A percentile compares a stretch with the other conserved stretches of the same genome.
Conservation (phyloP, 2,113 vertebrate species). For the Montifringilla adamsi region DNA sequence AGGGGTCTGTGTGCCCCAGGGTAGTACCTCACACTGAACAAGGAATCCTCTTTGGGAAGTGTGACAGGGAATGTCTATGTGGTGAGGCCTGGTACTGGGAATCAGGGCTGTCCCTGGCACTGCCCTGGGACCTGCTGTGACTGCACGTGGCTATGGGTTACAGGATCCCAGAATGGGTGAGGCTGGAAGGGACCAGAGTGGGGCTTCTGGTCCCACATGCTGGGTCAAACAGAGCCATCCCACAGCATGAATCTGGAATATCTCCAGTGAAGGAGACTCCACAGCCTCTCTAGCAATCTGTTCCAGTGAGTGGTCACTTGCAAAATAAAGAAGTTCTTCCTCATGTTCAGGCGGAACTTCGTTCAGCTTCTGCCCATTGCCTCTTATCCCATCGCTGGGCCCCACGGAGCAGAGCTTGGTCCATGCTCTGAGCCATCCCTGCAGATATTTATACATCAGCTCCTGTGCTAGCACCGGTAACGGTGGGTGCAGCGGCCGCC, state of each 20-base stretch:
- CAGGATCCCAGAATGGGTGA: neutral
- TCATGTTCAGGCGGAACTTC: neutral
- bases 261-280: neutral
- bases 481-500: rapidly evolving
- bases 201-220: neutral
- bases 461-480: neutral
- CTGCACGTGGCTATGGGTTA: neutral
- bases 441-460: neutral
- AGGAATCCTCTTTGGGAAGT: rapidly evolving
- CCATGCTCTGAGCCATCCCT: too few relatives aligned
- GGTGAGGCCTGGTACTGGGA: rapidly evolving
- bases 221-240: neutral
- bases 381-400: neutral
- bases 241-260: neutral
- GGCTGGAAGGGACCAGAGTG: neutral
- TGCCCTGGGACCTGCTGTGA: neutral
- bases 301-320: neutral
- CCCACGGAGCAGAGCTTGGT: neutral
- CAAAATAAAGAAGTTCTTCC: neutral
- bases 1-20: neutral
- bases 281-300: neutral
- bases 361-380: neutral
- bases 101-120: neutral
- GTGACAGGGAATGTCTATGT: rapidly evolving
- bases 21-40: too few relatives aligned